Evolutionary conservation across 2,113 vertebrate species (phyloP), one percentile per base, ranked within the genome.

Genomic region (Shinisaurus crocodilurus): DNA sequence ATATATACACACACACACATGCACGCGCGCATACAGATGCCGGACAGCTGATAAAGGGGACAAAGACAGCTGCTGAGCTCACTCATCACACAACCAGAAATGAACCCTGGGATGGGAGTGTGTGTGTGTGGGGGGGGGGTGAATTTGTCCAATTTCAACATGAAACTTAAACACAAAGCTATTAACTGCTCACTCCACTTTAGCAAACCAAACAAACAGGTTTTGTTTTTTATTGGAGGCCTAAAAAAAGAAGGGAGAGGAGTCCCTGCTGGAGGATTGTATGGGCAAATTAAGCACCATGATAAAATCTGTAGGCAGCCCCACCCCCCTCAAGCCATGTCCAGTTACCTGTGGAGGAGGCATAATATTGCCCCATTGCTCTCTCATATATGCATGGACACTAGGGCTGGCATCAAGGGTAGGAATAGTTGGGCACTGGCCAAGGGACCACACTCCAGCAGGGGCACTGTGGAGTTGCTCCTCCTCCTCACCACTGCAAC

Each of bases 61-160:
- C 48, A 79, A 29, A 75, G 76, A 92, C 97, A 97, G 96, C 96
- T 97, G 97, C 93, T 94, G 74, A 85, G 10, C 92, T 97, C 96
- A 95, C 95, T 97, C 96, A 95, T 91, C 93, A 67, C 94, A 15
- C 60, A 48, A 43, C 91, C 94, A 96, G 95, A 92, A 95, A 70
- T 89, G 0, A 10, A 77, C n/a, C 8, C 70, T 88, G 40, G 40
- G 23, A 84, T 16, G 37, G 85, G 50, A 54, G 50, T n/a, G n/a
- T n/a, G n/a, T n/a, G 50, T 1, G 50, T n/a, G n/a, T n/a, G 13
- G 57, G 5, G 85, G 88, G 92, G 91, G 89, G 0, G 88, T 75
- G 94, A 94, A 95, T 96, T 93, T 95, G 93, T 76, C 92, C 69
- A 88, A 93, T 91, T 96, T 83, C 94, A 93, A 94, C 94, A 92